phyloP scores from a whole-genome alignment of 2,888 invertebrate species.

The Caenorhabditis wallacei region DNA sequence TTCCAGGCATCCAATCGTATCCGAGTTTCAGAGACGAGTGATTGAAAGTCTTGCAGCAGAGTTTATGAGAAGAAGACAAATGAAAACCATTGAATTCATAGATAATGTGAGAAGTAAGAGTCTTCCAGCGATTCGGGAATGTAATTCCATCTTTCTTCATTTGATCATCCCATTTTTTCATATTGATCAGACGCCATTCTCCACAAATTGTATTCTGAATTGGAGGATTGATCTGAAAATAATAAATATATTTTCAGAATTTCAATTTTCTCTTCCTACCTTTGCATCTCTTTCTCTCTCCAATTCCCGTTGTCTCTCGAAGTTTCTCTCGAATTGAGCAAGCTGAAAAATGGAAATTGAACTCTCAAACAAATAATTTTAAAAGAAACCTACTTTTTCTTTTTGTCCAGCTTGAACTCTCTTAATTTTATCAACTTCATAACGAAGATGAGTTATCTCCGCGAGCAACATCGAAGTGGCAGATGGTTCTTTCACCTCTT shows the following conservation, averaged over 20 bases:
- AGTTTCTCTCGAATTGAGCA: not conserved
- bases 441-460: not conserved
- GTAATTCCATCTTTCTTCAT: not conserved
- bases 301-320: not conserved
- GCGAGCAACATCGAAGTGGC: not conserved
- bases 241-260: not conserved
- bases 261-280: not conserved
- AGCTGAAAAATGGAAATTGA: too few relatives aligned
- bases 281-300: slow-evolving; percentile 7
- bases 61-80: not conserved
- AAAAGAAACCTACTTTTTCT: not conserved
- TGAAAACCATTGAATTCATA: not conserved
- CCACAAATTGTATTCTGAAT: slow-evolving; percentile 1
- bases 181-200: slow-evolving; percentile 12
- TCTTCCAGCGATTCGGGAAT: slow-evolving; percentile 1
- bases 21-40: not conserved
- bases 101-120: not conserved
- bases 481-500: not conserved
- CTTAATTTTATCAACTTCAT: not conserved
- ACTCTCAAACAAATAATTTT: too few relatives aligned
- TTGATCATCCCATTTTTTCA: not conserved
- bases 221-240: slow-evolving; percentile 1
- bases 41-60: slow-evolving; percentile 11
- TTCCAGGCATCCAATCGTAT: not conserved
- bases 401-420: not conserved